phyloP scores from a whole-genome alignment of 2,113 vertebrate species.

The Hylia prasina region DNA sequence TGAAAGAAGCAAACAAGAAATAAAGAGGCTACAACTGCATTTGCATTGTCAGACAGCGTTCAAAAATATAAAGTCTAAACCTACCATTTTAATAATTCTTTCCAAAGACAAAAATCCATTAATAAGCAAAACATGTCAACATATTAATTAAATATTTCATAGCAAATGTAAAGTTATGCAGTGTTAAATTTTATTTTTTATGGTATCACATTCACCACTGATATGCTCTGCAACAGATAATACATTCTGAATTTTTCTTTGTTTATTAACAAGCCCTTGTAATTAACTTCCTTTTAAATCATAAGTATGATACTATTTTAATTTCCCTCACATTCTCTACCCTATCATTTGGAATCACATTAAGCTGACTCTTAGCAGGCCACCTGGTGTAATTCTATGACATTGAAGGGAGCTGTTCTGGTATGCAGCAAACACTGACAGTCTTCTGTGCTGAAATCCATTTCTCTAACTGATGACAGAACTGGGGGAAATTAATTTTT shows the following conservation, averaged over 20 bases:
- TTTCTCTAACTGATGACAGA: conserved; percentile 77
- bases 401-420: conserved; percentile 78
- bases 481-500: conserved; percentile 80
- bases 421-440: conserved; percentile 75
- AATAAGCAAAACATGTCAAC: conserved; percentile 69
- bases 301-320: conserved; percentile 88
- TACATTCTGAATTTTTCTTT: conserved; percentile 77
- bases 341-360: conserved; percentile 88
- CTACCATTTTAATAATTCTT: conserved; percentile 58
- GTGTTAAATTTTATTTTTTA: conserved; percentile 67
- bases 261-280: conserved; percentile 85
- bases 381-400: conserved; percentile 83
- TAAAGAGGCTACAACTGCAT: conserved; percentile 36
- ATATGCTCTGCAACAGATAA: conserved; percentile 74
- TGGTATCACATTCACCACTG: conserved; percentile 72
- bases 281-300: conserved; percentile 88
- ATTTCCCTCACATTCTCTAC: conserved; percentile 81
- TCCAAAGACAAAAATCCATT: conserved; percentile 65
- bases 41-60: conserved; percentile 52
- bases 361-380: conserved; percentile 84
- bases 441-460: conserved; percentile 74
- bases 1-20: conserved; percentile 33
- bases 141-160: conserved; percentile 74
- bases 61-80: conserved; percentile 46
- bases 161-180: conserved; percentile 70